phyloP scores from a whole-genome alignment of 23 tunicate species.

The Clavelina lepadiformis region DNA sequence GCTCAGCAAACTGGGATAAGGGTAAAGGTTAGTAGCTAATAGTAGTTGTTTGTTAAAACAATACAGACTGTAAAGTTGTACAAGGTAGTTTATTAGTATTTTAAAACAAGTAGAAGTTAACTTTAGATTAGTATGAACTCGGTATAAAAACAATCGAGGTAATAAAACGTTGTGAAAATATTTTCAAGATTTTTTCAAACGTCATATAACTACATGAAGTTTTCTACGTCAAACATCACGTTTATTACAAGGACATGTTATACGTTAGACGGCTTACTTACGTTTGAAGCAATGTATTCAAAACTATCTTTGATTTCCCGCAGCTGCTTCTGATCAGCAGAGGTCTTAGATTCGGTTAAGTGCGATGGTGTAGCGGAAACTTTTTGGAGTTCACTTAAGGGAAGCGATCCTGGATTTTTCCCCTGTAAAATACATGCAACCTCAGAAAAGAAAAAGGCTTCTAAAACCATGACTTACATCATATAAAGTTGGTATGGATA shows the following conservation, averaged over 20 bases:
- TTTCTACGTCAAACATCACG: too few relatives aligned
- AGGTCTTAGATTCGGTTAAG: not conserved
- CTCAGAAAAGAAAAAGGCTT: not conserved
- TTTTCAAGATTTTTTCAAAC: too few relatives aligned
- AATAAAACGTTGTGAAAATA: too few relatives aligned
- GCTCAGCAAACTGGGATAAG: conserved; percentile 71
- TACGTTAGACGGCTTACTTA: conserved; percentile 38
- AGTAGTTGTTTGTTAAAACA: too few relatives aligned
- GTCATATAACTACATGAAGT: too few relatives aligned
- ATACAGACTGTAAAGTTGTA: too few relatives aligned
- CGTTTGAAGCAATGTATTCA: conserved; percentile 71
- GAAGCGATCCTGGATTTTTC: conserved; percentile 10
- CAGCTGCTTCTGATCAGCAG: conserved; percentile 24
- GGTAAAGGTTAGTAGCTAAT: too few relatives aligned
- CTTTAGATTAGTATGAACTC: too few relatives aligned
- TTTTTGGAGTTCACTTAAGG: conserved; percentile 40
- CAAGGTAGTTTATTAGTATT: too few relatives aligned
- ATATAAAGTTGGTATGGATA: not conserved
- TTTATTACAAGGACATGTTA: too few relatives aligned
- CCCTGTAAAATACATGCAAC: conserved; percentile 4
- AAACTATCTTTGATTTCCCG: conserved; percentile 49
- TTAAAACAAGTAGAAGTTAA: too few relatives aligned
- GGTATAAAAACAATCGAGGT: too few relatives aligned
- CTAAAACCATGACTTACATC: not conserved
- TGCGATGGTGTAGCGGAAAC: not conserved